These are phyloP conservation scores for Silvanus unidentatus DNA, from an alignment of 2,888 invertebrate species.

Conservation along the genomic window DNA sequence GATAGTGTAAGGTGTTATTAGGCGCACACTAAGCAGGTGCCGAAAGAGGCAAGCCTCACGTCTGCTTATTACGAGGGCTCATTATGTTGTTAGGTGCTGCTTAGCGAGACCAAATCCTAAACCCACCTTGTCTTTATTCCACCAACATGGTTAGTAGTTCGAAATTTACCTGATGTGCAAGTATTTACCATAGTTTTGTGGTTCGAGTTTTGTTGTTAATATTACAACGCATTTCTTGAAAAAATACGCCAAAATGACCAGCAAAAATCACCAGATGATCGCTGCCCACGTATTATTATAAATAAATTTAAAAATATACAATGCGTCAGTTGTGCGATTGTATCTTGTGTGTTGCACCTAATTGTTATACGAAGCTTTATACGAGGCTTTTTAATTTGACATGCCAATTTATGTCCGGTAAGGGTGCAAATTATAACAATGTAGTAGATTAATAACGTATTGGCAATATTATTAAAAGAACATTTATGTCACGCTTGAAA, in stretches of 20 bases:
- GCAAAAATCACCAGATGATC: neutral
- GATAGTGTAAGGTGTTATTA: slow-evolving; percentile 41
- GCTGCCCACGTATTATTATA: slow-evolving; percentile 19
- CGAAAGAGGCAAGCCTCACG: slow-evolving; percentile 42
- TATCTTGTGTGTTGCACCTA: slow-evolving; percentile 18
- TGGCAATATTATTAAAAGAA: slow-evolving; percentile 1
- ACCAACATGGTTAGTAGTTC: neutral
- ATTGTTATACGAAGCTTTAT: slow-evolving; percentile 13
- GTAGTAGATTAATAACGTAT: slow-evolving; percentile 6
- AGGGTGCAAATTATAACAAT: slow-evolving; percentile 12
- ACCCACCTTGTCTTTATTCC: slow-evolving; percentile 1
- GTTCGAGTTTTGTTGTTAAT: too few species aligned
- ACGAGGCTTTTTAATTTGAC: slow-evolving; percentile 10
- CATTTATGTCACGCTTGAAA: neutral
- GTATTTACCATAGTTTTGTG: too few species aligned
- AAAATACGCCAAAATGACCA: neutral
- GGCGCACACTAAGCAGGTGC: slow-evolving; percentile 45
- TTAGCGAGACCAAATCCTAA: slow-evolving; percentile 27
- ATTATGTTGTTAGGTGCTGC: slow-evolving; percentile 46
- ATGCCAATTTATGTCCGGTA: slow-evolving; percentile 3
- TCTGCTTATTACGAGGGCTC: slow-evolving; percentile 41
- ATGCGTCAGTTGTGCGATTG: slow-evolving; percentile 15
- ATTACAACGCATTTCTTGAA: too few species aligned
- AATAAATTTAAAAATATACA: slow-evolving; percentile 16
- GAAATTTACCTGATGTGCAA: neutral